Conservation (phyloP, 2,888 invertebrate genomes). For the Sesamia inferens region DNA sequence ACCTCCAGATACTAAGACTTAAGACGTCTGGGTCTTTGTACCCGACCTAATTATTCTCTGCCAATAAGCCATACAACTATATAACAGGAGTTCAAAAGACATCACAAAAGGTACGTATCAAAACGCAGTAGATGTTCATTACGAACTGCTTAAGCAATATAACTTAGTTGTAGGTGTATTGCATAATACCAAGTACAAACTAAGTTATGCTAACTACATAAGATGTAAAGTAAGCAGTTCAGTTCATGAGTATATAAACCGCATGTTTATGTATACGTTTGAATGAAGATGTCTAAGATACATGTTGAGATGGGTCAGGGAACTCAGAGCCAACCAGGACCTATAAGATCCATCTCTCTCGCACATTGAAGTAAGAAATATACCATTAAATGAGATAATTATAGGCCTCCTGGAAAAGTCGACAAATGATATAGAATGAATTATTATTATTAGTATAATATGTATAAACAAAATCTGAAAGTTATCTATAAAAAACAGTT, state of each 20-base stretch:
- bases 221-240: constrained; percentile 32
- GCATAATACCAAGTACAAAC: constrained; percentile 28
- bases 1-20: background rate
- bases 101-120: background rate
- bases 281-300: constrained; percentile 18
- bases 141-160: constrained; percentile 14
- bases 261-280: constrained; percentile 23
- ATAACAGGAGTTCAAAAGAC: background rate
- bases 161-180: constrained; percentile 10
- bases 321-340: background rate
- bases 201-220: constrained; percentile 37
- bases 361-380: background rate
- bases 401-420: background rate
- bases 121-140: constrained; percentile 10
- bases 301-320: constrained; percentile 23
- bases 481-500: no score
- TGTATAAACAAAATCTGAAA: no score
- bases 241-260: constrained; percentile 26
- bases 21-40: background rate
- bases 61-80: background rate
- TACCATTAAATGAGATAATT: no score
- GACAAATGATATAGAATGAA: background rate
- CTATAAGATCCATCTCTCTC: background rate
- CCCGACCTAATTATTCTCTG: background rate
- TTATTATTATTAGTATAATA: no score